These are phyloP conservation scores for Sinonovacula constricta DNA, from an alignment of 1,140 invertebrate species.

Conservation along the genomic window DNA sequence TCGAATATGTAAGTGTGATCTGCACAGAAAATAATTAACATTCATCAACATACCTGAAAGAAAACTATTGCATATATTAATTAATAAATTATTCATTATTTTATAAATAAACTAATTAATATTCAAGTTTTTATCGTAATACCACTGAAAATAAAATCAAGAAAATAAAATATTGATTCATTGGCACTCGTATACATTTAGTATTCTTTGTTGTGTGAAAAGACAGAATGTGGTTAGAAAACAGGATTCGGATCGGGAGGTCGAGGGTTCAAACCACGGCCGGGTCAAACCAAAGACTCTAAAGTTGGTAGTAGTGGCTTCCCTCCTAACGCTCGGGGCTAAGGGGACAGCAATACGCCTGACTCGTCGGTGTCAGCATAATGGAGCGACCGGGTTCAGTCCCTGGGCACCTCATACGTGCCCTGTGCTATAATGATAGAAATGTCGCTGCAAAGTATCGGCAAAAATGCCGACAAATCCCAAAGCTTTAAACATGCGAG, in stretches of 20 bases:
- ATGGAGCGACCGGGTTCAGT: too few species aligned
- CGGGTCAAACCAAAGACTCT: too few species aligned
- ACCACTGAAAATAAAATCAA: background rate
- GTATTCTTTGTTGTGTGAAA: background rate
- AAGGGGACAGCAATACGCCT: too few species aligned
- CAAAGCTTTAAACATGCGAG: background rate
- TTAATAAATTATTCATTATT: background rate
- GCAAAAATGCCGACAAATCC: too few species aligned
- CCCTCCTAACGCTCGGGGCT: too few species aligned
- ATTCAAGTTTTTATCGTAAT: background rate
- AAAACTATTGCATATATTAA: background rate
- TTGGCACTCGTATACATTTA: background rate
- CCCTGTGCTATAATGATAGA: too few species aligned
- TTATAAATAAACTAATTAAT: background rate
- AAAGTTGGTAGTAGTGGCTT: too few species aligned
- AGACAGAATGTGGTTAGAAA: background rate
- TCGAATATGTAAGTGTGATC: conserved; percentile 44
- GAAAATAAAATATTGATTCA: background rate
- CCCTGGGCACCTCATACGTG: too few species aligned
- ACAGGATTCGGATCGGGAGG: background rate
- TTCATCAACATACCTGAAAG: background rate
- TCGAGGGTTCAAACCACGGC: background rate
- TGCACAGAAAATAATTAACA: background rate
- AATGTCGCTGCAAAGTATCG: too few species aligned
- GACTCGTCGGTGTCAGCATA: too few species aligned